These are phyloP conservation scores for Tichodroma muraria DNA, from an alignment of 2,113 vertebrate species.

Conservation along the genomic window DNA sequence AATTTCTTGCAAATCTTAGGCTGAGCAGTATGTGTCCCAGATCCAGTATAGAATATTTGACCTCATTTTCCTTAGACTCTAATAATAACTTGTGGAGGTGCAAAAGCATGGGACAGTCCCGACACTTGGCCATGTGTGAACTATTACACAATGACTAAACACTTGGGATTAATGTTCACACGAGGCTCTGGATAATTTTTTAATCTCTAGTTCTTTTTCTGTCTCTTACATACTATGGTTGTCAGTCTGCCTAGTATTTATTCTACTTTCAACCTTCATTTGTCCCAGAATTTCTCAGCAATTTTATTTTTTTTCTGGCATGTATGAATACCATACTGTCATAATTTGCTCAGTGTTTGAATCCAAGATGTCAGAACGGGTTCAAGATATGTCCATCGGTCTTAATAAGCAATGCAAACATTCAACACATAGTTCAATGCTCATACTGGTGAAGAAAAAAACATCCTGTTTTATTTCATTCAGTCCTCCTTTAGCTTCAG, in stretches of 20 bases:
- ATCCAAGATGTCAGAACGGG: background rate
- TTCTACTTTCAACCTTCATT: background rate
- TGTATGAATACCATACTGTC: background rate
- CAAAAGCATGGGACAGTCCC: background rate
- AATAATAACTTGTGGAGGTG: background rate
- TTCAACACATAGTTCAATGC: background rate
- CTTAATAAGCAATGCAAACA: background rate
- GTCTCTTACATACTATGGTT: background rate
- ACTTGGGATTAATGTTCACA: background rate
- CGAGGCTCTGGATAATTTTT: background rate
- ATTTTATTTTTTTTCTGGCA: background rate
- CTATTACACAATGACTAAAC: background rate
- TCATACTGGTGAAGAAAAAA: background rate
- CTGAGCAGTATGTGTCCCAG: background rate
- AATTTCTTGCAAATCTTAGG: background rate
- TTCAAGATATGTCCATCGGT: background rate
- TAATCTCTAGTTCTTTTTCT: background rate
- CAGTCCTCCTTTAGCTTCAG: background rate
- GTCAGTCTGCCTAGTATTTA: background rate
- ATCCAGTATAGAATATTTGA: background rate
- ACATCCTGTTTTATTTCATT: background rate
- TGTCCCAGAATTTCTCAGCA: background rate
- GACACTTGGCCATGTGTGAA: background rate
- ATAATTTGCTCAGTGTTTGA: background rate
- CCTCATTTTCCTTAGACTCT: background rate